Percentiles rank a stretch among this genome's conserved stretches.
These are phyloP conservation scores for Lottia scabra DNA, from an alignment of 2,888 invertebrate genomes.

Conservation along the genomic window DNA sequence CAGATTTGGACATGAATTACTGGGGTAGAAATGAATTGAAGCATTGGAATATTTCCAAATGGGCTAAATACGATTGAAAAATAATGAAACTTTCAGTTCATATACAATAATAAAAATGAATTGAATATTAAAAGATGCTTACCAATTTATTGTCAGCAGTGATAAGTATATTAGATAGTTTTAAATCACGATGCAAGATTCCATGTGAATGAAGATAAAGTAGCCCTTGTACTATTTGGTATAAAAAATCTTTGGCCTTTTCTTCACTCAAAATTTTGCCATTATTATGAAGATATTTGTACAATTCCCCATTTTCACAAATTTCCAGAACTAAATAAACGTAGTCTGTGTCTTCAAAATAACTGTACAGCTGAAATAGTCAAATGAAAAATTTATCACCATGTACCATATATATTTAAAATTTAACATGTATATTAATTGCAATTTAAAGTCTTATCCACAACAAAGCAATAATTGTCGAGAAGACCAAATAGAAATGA, in stretches of 20 bases:
- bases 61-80: too few species aligned
- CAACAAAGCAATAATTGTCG: too few species aligned
- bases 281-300: conserved; percentile 81
- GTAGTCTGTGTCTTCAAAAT: conserved; percentile 90
- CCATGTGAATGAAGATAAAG: conserved; percentile 91
- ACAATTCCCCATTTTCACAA: conserved; percentile 91
- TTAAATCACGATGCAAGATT: conserved; percentile 93
- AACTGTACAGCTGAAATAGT: conserved; percentile 78
- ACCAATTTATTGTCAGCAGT: conserved; percentile 87
- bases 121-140: conserved; percentile 57
- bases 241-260: conserved; percentile 69
- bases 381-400: not conserved
- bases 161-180: conserved; percentile 88
- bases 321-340: conserved; percentile 93
- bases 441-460: too few species aligned
- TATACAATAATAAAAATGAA: not conserved
- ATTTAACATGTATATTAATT: too few species aligned
- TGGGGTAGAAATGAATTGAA: too few species aligned
- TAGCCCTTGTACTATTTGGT: conserved; percentile 90
- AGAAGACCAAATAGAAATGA: too few species aligned
- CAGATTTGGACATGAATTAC: too few species aligned
- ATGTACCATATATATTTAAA: too few species aligned
- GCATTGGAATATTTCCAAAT: too few species aligned
- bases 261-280: conserved; percentile 71
- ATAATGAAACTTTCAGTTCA: too few species aligned